Evolutionary conservation across 1,140 invertebrate genomes (phyloP), one percentile per base, ranked within the genome.

Genomic region (Euwallacea similis): DNA sequence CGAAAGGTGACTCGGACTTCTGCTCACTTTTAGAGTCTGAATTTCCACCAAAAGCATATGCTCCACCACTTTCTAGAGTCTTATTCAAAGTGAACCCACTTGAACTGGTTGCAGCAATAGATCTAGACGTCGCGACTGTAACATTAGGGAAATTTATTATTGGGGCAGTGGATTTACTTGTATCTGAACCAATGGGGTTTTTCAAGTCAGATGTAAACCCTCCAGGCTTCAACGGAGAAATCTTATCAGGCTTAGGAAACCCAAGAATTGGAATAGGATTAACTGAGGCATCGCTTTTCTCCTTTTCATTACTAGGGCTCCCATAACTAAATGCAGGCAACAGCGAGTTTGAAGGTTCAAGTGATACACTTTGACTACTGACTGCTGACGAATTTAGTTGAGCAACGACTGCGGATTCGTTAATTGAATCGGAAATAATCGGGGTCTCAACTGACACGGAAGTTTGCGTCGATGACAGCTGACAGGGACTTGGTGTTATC

Each of bases 241-340:
- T 50, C 6, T 10, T 50, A 10, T 11, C 44, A 41, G 73, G 15
- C 47, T 44, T 59, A 46, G 66, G 66, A 41, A 54, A 66, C 44
- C 74, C 61, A 11, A 78, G 56, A 46, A 79, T 78, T n/a, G 74
- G 74, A 11, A 73, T 72, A 50, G 6, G 6, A 33, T 33, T 33
- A 50, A 50, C 44, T 46, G 44, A 46, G 11, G 44, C 46, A 50
- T 13, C 13, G 13, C 46, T 50, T 10, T 10, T 50, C 9, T 50
- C 46, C 46, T 10, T 50, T 50, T 50, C 13, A 13, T 4, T 33
- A 33, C 6, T 50, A 13, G 13, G 9, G 13, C 46, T 50, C 9
- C 46, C 46, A 6, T 11, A 50, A 50, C 6, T 50, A 50, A 50
- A 50, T 11, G 46, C 46, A 50, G 46, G 0, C 13, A 33, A 33